A percentile compares a stretch with the other conserved stretches of the same genome.
phyloP scores from a whole-genome alignment of 1,140 invertebrate genomes.

The Cotesia glomerata region DNA sequence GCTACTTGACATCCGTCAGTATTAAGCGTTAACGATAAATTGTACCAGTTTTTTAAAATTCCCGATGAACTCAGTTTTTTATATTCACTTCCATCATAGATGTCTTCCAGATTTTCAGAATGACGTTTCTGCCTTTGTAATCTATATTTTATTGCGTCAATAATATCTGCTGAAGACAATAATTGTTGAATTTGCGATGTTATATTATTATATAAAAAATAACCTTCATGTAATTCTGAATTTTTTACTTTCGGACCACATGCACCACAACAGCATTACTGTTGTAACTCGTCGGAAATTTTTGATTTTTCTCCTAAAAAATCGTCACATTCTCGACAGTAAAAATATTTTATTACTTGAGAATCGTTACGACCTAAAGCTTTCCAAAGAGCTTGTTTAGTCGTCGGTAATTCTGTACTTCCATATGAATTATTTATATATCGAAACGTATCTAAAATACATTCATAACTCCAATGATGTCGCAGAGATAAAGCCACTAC shows the following conservation, averaged over 20 bases:
- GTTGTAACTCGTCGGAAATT: neutral
- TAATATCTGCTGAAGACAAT: neutral
- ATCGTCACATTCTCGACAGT: neutral
- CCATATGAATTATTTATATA: neutral
- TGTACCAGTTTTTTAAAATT: conserved; percentile 2
- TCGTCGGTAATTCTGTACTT: neutral
- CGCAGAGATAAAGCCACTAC: no score
- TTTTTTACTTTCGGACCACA: neutral
- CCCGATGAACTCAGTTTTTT: no score
- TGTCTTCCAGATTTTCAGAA: neutral
- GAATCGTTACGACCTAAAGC: neutral
- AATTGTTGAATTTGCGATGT: neutral
- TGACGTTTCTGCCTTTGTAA: neutral
- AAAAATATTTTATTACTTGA: neutral
- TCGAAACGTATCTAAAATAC: conserved; percentile 2
- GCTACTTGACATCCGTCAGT: conserved; percentile 24
- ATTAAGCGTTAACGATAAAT: conserved; percentile 30
- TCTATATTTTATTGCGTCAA: conserved; percentile 1
- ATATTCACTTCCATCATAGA: conserved; percentile 23
- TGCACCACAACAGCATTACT: neutral
- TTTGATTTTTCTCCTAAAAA: neutral
- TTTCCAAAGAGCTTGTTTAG: neutral
- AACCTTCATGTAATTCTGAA: neutral
- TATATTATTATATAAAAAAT: neutral
- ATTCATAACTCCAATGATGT: neutral